Base-by-base conservation (phyloP, 2,888 invertebrate genomes). In the Nomada hirtipes region DNA sequence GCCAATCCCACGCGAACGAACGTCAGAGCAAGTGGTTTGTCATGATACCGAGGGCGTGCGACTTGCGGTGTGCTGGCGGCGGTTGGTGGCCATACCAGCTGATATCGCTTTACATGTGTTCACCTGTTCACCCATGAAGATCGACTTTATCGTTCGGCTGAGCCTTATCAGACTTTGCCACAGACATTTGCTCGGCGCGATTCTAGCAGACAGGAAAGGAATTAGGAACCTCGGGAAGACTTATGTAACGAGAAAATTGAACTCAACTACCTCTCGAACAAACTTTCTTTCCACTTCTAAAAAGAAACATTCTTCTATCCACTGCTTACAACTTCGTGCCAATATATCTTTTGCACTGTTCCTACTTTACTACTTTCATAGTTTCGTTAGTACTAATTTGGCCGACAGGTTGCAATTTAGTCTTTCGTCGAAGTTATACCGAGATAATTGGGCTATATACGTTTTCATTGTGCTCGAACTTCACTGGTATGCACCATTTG, bases 91-190 rank as follows among this genome's bases (percentile, higher is more conserved):
- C 61, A 63, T 68, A 73, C 74, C 36, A 76, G 74, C 82, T 74
- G 79, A 79, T 82, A 76, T 55, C 53, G 64, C 65, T 70, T 74
- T 52, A 57, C 70, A 64, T 61, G 42, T 67, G 78, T 82, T 76
- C 73, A 53, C 69, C 69, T 67, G 78, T 82, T 76, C 73, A 53
- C 69, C 69, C 72, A 63, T 23, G 76, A 80, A 68, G 83, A 84
- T 84, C 82, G 71, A 76, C 85, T 81, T 85, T 82, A 85, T 84
- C 84, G 77, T 72, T 57, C 36, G 23, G 29, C 20, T 57, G 63
- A 70, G 65, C 36, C 60, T 64, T 82, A 82, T 82, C 79, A 69
- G 77, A 55, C 73, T 77, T 74, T 53, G 80, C 70, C 70, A 52
- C 55, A 61, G 67, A 76, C 79, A 80, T 76, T 60, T 76, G 70